Evolutionary conservation across 1,140 invertebrate genomes (phyloP), one percentile per base, ranked within the genome.

Genomic region (Mycetomoellerius zeteki): DNA sequence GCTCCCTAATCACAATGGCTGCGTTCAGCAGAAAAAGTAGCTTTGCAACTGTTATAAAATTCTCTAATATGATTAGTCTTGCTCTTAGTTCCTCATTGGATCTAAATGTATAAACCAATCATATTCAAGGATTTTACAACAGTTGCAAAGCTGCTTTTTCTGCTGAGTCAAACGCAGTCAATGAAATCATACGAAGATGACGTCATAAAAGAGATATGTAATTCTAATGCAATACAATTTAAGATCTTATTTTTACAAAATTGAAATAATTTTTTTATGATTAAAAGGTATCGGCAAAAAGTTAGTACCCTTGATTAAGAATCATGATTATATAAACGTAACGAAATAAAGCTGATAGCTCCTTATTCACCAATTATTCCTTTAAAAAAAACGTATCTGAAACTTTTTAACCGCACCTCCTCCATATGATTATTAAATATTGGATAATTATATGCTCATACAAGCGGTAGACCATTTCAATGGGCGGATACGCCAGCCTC

Each of bases 401-500:
- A 64, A 37, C n/a, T 80, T 67, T 37, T 62, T 37, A 30, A 58
- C 52, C 10, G 30, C 5, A 27, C 12, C 30, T 86, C 50, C 47
- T 65, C n/a, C 43, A 88, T 86, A 65, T 24, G 43, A 86, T 86
- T 86, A 88, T 86, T 89, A 89, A 89, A 71, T 88, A 88, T 88
- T 84, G 67, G 33, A 88, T 89, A 78, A 89, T 85, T 85, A 76
- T 84, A 78, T 75, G 67, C 27, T 73, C 86, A 73, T 56, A 60
- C 21, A 69, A 86, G 52, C 50, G 50, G 12, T 50, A 62, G 27
- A 24, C 24, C 21, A 71, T 84, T 76, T 27, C 72, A 52, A 80
- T 52, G 75, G 37, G 14, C 56, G 52, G 58, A 50, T 21, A 72
- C 54, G 24, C 27, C 62, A 71, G 30, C 69, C 72, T 56, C 50